These are phyloP conservation scores for Xanthostigma xanthostigma DNA, from an alignment of 2,888 invertebrate genomes.

Conservation along the genomic window DNA sequence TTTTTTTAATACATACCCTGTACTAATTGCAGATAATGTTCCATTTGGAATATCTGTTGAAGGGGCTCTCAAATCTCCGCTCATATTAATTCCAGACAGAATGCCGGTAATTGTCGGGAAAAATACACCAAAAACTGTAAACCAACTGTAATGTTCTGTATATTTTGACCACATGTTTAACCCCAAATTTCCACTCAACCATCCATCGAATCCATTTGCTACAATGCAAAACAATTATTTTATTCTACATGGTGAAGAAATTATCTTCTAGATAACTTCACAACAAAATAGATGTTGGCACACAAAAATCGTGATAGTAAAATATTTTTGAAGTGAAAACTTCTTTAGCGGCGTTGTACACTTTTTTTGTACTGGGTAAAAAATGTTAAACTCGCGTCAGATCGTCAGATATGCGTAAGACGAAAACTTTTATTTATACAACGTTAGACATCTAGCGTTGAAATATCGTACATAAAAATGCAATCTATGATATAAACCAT, in stretches of 20 bases:
- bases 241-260: too few species aligned
- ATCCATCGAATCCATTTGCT: constrained; percentile 77
- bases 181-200: constrained; percentile 61
- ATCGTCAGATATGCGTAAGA: too few species aligned
- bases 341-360: too few species aligned
- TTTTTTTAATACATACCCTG: constrained; percentile 44
- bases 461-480: too few species aligned
- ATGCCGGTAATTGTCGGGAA: constrained; percentile 96
- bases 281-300: too few species aligned
- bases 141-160: constrained; percentile 74
- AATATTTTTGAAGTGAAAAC: too few species aligned
- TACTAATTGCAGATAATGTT: constrained; percentile 79
- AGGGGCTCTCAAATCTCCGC: constrained; percentile 86
- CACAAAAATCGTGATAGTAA: too few species aligned
- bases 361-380: not conserved
- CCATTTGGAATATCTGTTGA: constrained; percentile 89
- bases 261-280: too few species aligned
- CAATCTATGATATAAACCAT: too few species aligned
- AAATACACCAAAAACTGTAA: constrained; percentile 92
- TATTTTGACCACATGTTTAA: constrained; percentile 74
- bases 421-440: too few species aligned
- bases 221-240: constrained; percentile 15
- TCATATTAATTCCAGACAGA: constrained; percentile 96
- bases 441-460: too few species aligned
- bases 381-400: too few species aligned